Evolutionary conservation across 64 coral and sea anemone genomes (phyloP).

Genomic region (Actinia tenebrosa): DNA sequence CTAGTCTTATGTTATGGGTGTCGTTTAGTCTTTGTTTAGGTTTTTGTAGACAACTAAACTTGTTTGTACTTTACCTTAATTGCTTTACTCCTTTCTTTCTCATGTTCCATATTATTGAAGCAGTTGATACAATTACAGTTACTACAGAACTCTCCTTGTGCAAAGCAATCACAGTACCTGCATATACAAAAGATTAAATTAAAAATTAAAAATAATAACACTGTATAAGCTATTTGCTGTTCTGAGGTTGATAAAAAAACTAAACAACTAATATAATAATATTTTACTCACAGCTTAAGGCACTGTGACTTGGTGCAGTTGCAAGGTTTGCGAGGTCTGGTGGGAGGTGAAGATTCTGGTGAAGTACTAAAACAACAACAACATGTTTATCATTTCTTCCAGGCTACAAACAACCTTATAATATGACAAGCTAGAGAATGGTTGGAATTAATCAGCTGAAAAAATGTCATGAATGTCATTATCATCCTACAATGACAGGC

Average conservation of each 20-base stretch:
- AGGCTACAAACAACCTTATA: neutral
- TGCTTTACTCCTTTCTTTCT: conserved; percentile 96
- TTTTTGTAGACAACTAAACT: too few relatives aligned
- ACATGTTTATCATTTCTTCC: neutral
- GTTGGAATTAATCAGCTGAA: too few relatives aligned
- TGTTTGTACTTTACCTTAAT: conserved; percentile 61
- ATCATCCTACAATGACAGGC: too few relatives aligned
- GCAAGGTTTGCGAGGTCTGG: conserved; percentile 87
- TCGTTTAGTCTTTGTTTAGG: too few relatives aligned
- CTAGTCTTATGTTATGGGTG: too few relatives aligned
- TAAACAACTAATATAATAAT: neutral
- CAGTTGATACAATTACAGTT: conserved; percentile 98
- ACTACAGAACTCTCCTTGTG: conserved; percentile 97
- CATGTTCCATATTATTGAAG: conserved; percentile 97
- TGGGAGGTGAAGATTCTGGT: conserved; percentile 76
- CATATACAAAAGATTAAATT: neutral
- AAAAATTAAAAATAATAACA: neutral
- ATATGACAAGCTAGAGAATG: too few relatives aligned
- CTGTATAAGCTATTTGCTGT: too few relatives aligned
- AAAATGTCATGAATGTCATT: too few relatives aligned
- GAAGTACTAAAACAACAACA: conserved; percentile 40
- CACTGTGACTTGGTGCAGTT: conserved; percentile 98
- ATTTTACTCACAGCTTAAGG: conserved; percentile 82
- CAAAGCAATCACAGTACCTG: conserved; percentile 99
- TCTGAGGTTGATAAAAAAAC: too few relatives aligned